Base-by-base conservation (phyloP, 2,797 vertebrate genomes). In the Poecilia wingei region DNA sequence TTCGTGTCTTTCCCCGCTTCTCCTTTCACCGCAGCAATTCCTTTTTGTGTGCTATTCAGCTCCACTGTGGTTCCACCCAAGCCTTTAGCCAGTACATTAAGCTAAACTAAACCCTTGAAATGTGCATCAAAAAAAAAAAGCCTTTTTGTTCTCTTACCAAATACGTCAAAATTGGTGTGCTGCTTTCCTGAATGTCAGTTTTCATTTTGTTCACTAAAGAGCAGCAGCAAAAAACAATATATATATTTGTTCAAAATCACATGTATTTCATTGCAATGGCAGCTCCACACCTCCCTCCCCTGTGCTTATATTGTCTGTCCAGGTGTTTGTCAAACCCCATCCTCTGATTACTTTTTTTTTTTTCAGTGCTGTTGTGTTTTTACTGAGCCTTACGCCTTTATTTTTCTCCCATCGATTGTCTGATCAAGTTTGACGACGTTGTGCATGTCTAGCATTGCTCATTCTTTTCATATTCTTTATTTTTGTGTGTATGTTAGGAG, bases 21-120 rank as follows among this genome's bases (percentile, higher is more conserved):
- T 41, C 74, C 66, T 80, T 41, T 82, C 79, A 77, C 83, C 74
- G 70, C 82, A 82, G 87, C 79, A 72, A 82, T 81, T 79, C 70
- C 53, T 81, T 80, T 74, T 78, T 75, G 75, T 45, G 79, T 88
- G 71, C 84, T 88, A 61, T 91, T 86, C 75, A 92, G 88, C 91
- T 95, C 92, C 89, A 92, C 90, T 88, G 89, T 93, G 85, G 92
- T 91, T 88, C 89, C 88, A 89, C 88, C 87, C 87, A 93, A 91
- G 90, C 93, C 91, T 92, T 93, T 87, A 91, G 91, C 93, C 95
- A 96, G 95, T 91, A 92, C 91, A 93, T 95, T 96, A 96, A 96
- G 95, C 95, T 96, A 96, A 95, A 89, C 82, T 84, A 94, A 94
- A 95, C 92, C 95, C 94, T 94, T 94, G 86, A 94, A 95, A 95